Conservation (phyloP, 2,888 invertebrate genomes). For the Brachyptera risi region DNA sequence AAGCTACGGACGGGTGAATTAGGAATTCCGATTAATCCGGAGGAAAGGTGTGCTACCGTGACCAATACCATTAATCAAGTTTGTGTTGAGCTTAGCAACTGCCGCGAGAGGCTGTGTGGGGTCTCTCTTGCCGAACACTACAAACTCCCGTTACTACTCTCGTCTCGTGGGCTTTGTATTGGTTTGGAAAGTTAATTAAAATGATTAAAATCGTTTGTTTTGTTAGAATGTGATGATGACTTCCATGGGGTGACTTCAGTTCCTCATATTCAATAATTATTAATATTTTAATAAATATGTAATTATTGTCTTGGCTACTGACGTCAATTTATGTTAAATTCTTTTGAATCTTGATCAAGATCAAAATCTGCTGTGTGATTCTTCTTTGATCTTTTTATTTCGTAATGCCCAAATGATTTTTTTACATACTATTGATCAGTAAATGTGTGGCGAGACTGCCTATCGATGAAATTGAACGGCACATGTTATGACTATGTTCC, state of each 20-base stretch:
- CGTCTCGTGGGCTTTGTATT: slow-evolving; percentile 27
- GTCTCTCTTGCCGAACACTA: slow-evolving; percentile 2
- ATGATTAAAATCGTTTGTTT: slow-evolving; percentile 26
- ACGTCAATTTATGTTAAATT: no score
- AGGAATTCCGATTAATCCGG: slow-evolving; percentile 94
- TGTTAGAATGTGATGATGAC: slow-evolving; percentile 15
- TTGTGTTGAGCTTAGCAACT: slow-evolving; percentile 36
- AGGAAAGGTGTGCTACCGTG: slow-evolving; percentile 80
- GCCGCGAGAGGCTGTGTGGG: slow-evolving; percentile 8
- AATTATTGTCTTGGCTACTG: no score
- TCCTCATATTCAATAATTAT: no score
- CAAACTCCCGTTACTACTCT: slow-evolving; percentile 5
- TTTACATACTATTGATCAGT: no score
- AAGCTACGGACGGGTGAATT: slow-evolving; percentile 98
- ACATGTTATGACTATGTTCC: no score
- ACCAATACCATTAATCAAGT: slow-evolving; percentile 27
- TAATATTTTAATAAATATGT: no score
- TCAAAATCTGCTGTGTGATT: no score
- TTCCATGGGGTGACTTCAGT: slow-evolving; percentile 28
- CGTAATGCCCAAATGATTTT: no score
- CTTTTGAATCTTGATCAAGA: no score
- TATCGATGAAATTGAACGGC: no score
- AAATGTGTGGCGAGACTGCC: no score
- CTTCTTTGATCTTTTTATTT: no score
- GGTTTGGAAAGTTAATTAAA: slow-evolving; percentile 27